phyloP scores from a whole-genome alignment of 2,113 vertebrate species.

The Xenotilapia flavipinnis region DNA sequence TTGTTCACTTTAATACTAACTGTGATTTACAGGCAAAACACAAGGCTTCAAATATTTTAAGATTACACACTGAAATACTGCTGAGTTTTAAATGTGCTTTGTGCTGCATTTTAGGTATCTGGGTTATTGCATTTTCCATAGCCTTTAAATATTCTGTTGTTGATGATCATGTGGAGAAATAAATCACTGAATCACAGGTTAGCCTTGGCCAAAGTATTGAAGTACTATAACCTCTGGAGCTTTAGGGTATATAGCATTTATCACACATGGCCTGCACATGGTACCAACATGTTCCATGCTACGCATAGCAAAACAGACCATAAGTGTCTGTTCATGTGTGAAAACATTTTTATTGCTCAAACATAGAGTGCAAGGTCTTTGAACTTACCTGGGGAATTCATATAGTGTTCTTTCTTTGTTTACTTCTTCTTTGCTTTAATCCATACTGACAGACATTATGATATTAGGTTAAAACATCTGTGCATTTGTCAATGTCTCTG shows the following conservation, averaged over 20 bases:
- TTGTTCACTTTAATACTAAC: not conserved
- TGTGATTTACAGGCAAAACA: not conserved
- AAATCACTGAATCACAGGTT: not conserved
- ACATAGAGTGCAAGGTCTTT: not conserved
- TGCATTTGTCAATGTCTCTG: not conserved
- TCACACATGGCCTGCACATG: constrained; percentile 50
- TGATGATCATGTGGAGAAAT: not conserved
- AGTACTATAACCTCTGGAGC: not conserved
- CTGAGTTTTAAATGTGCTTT: not conserved
- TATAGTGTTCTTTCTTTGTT: not conserved
- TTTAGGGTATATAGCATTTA: not conserved
- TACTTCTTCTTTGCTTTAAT: not conserved
- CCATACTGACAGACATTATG: not conserved
- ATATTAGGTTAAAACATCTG: not conserved
- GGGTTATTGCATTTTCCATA: not conserved
- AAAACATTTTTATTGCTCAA: constrained; percentile 30
- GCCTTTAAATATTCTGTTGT: not conserved
- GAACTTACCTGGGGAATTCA: not conserved
- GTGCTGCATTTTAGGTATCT: not conserved
- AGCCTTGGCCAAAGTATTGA: not conserved
- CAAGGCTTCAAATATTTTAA: not conserved
- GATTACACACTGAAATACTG: not conserved
- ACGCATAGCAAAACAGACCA: not conserved
- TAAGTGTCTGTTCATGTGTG: not conserved
- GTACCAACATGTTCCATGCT: not conserved